phyloP scores from a whole-genome alignment of 2,797 vertebrate species.

The Gorsachius magnificus region DNA sequence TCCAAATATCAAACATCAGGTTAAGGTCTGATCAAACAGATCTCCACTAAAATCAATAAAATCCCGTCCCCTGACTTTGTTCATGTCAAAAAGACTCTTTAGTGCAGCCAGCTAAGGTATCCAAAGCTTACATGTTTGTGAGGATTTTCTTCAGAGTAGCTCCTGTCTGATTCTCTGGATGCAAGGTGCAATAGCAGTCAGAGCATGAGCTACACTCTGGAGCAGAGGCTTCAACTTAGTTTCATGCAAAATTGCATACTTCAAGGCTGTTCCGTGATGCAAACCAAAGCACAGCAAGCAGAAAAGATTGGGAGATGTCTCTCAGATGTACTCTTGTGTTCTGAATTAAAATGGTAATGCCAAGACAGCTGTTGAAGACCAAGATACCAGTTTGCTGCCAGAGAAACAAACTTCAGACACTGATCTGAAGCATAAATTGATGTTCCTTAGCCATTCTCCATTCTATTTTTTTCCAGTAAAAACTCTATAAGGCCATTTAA shows the following conservation, averaged over 20 bases:
- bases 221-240: not conserved
- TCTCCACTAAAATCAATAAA: not conserved
- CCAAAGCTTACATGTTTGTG: not conserved
- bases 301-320: not conserved
- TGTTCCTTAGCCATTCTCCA: not conserved
- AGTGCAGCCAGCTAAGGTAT: not conserved
- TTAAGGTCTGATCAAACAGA: not conserved
- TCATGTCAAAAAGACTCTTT: not conserved
- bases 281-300: not conserved
- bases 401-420: not conserved
- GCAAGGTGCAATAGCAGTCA: not conserved
- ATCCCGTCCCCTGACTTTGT: not conserved
- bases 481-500: not conserved
- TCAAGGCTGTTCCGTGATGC: not conserved
- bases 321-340: not conserved
- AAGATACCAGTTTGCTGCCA: not conserved
- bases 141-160: not conserved
- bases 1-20: not conserved
- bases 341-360: not conserved
- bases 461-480: not conserved
- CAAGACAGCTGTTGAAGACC: not conserved
- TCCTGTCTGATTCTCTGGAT: not conserved
- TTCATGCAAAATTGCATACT: not conserved
- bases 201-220: not conserved
- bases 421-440: not conserved